Evolutionary conservation across 2,797 vertebrate genomes (phyloP).

Genomic region (Halcyon smyrnensis): DNA sequence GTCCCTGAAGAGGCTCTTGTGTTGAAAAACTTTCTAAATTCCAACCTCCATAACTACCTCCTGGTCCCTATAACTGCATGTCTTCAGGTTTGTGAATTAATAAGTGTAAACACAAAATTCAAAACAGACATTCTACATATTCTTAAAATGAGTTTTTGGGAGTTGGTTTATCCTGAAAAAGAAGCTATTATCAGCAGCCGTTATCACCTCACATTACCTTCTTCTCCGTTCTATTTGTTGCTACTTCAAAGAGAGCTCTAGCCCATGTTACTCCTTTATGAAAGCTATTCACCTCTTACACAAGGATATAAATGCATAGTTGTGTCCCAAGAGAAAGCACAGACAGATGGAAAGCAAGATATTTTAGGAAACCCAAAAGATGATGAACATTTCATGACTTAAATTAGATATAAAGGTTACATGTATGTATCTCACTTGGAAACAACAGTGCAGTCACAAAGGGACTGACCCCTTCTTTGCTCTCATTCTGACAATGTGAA

Average conservation of each 20-base stretch:
- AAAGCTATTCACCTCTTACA: not conserved
- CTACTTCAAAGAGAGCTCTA: not conserved
- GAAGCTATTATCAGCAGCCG: not conserved
- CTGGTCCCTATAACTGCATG: not conserved
- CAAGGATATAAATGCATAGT: not conserved
- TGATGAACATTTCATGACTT: not conserved
- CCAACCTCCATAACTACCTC: not conserved
- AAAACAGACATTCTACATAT: not conserved
- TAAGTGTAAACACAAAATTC: not conserved
- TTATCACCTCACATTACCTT: not conserved
- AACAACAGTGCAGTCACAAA: not conserved
- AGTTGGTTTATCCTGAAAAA: not conserved
- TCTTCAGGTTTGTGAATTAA: not conserved
- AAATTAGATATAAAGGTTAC: not conserved
- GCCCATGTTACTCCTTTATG: not conserved
- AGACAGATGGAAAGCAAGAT: not conserved
- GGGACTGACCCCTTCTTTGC: not conserved
- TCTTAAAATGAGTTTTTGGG: not conserved
- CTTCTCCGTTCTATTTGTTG: not conserved
- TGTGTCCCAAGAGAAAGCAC: not conserved
- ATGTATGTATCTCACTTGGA: not conserved
- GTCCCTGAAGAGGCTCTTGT: not conserved
- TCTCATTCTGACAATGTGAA: constrained; percentile 19
- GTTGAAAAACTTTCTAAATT: not conserved
- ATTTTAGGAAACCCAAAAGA: not conserved